Evolutionary conservation across 64 coral and sea anemone genomes (phyloP).

Genomic region (Cladopsammia gracilis): DNA sequence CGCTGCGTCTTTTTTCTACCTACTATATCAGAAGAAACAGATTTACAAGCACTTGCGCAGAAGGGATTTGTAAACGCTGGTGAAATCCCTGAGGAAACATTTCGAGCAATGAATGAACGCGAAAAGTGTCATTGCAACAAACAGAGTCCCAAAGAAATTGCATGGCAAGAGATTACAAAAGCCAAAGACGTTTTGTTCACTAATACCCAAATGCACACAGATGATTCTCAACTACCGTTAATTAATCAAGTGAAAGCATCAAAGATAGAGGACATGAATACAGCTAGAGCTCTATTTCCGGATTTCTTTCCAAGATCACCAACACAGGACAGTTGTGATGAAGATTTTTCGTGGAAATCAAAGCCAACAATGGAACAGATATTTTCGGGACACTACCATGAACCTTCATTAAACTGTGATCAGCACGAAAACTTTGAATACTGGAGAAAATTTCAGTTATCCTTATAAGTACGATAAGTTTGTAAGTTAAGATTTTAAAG

Average conservation of each 20-base stretch:
- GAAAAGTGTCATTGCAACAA: not conserved
- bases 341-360: not conserved
- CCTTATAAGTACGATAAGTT: no score
- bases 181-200: not conserved
- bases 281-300: conserved; percentile 17
- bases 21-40: conserved; percentile 17
- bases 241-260: not conserved
- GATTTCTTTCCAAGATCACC: conserved; percentile 31
- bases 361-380: conserved; percentile 32
- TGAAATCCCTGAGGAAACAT: not conserved
- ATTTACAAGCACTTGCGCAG: not conserved
- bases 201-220: not conserved
- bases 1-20: not conserved
- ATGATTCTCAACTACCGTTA: not conserved
- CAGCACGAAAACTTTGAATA: not conserved
- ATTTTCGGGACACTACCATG: not conserved
- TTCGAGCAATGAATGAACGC: not conserved
- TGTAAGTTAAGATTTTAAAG: no score
- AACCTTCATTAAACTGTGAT: not conserved
- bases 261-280: not conserved
- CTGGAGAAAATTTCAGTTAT: not conserved
- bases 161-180: not conserved
- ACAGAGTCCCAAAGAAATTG: not conserved
- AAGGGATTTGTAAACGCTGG: not conserved
- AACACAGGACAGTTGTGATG: not conserved